Evolutionary conservation across 2,797 vertebrate species (phyloP).

Genomic region (Diceros bicornis): DNA sequence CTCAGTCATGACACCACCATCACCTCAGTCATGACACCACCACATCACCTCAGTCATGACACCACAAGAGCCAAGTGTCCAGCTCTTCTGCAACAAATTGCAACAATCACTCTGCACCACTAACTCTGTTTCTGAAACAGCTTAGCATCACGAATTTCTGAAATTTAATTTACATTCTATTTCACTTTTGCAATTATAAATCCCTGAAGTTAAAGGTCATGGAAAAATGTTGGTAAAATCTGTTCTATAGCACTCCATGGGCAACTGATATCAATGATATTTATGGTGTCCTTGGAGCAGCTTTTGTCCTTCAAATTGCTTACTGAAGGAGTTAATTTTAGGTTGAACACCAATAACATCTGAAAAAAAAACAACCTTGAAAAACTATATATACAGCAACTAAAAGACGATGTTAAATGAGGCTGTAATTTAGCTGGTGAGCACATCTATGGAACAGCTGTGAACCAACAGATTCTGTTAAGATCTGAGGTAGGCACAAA

Average conservation of each 20-base stretch:
- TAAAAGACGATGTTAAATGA: neutral
- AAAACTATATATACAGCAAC: slow-evolving; percentile 19
- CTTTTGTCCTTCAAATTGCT: slow-evolving; percentile 39
- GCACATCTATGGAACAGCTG: slow-evolving; percentile 50
- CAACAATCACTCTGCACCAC: neutral
- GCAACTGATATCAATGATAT: neutral
- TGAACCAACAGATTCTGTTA: slow-evolving; percentile 25
- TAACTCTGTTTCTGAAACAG: slow-evolving; percentile 6
- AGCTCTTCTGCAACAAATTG: neutral
- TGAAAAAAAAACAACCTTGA: slow-evolving; percentile 18
- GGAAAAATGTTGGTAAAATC: slow-evolving; percentile 11
- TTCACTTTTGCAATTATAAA: neutral
- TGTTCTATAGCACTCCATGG: neutral
- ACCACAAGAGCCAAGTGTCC: neutral
- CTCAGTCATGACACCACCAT: too few species aligned
- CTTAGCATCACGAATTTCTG: neutral
- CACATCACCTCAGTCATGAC: neutral
- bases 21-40: neutral
- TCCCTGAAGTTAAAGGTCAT: neutral
- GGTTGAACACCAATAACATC: neutral
- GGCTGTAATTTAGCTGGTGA: slow-evolving; percentile 43
- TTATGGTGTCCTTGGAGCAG: neutral
- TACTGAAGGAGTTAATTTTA: slow-evolving; percentile 65
- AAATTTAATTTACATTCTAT: neutral
- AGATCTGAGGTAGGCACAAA: neutral